Evolutionary conservation across 2,113 vertebrate species (phyloP).

Genomic region (Notothenia coriiceps): DNA sequence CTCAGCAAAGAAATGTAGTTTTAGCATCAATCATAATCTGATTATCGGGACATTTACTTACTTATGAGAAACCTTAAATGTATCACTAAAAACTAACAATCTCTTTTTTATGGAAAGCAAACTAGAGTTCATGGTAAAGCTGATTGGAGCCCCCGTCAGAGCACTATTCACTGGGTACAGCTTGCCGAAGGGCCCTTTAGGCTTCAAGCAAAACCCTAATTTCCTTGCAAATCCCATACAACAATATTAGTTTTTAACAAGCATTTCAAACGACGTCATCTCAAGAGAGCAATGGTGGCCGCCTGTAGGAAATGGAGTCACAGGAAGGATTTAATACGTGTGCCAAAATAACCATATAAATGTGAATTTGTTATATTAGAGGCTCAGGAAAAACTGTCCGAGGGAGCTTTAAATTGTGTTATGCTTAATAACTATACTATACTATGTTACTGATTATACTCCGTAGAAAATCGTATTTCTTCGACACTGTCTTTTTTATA

Average conservation of each 20-base stretch:
- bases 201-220: constrained; percentile 70
- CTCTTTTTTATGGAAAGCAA: constrained; percentile 22
- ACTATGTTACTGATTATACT: not conserved
- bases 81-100: not conserved
- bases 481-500: not conserved
- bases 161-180: constrained; percentile 88
- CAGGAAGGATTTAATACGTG: constrained; percentile 41
- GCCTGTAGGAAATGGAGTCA: constrained; percentile 51
- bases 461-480: not conserved
- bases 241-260: constrained; percentile 78
- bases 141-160: constrained; percentile 87
- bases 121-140: constrained; percentile 45
- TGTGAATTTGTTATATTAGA: constrained; percentile 14
- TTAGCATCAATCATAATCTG: constrained; percentile 3
- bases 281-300: constrained; percentile 42
- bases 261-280: constrained; percentile 55
- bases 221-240: constrained; percentile 76
- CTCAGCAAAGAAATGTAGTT: not conserved
- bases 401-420: constrained; percentile 1
- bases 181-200: constrained; percentile 48
- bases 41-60: not conserved
- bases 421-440: not conserved
- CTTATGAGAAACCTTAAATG: not conserved
- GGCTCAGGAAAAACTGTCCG: not conserved
- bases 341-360: constrained; percentile 19